These are phyloP conservation scores for Colletes collaris DNA, from an alignment of 2,888 invertebrate species.

Conservation along the genomic window DNA sequence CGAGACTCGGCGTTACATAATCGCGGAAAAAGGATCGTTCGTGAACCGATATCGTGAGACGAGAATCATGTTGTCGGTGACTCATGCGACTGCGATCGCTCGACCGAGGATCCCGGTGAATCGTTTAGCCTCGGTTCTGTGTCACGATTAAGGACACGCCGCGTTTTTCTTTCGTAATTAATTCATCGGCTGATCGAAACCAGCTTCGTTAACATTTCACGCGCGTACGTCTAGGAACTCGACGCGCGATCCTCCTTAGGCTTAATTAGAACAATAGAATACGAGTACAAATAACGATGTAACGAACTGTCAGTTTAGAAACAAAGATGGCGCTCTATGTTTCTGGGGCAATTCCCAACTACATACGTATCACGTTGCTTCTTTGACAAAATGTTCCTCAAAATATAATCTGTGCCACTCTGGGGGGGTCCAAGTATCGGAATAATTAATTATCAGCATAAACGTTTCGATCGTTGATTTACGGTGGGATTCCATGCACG, in stretches of 20 bases:
- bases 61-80: slow-evolving; percentile 31
- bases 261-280: not conserved
- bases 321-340: not conserved
- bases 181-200: slow-evolving; percentile 21
- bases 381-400: too few species aligned
- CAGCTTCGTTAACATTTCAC: not conserved
- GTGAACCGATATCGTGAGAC: slow-evolving; percentile 40
- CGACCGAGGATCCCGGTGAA: slow-evolving; percentile 27
- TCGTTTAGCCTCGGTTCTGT: slow-evolving; percentile 30
- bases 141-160: slow-evolving; percentile 33
- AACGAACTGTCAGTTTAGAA: not conserved
- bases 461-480: too few species aligned
- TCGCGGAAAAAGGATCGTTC: slow-evolving; percentile 42
- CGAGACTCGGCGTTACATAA: slow-evolving; percentile 30
- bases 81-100: slow-evolving; percentile 29
- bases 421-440: too few species aligned
- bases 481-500: too few species aligned
- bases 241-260: not conserved
- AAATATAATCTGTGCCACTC: too few species aligned
- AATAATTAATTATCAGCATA: too few species aligned
- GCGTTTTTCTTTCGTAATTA: slow-evolving; percentile 42
- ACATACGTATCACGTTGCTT: not conserved
- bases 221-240: not conserved
- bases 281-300: not conserved
- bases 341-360: too few species aligned